phyloP scores from a whole-genome alignment of 2,797 vertebrate genomes.

The Rhynchotus rufescens region DNA sequence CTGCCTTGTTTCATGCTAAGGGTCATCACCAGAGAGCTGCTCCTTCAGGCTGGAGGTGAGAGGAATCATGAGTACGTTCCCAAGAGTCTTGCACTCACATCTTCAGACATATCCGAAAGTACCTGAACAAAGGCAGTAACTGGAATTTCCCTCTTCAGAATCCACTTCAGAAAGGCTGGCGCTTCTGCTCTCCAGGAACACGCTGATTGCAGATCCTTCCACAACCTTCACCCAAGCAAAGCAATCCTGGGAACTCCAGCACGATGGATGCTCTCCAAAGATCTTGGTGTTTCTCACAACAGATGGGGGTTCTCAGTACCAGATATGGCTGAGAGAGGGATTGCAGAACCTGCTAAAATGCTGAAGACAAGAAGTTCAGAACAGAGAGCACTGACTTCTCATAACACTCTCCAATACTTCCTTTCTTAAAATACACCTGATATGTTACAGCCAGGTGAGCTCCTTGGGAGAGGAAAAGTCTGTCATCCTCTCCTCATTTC shows the following conservation, averaged over 20 bases:
- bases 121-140: not conserved
- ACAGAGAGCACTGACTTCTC: not conserved
- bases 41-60: not conserved
- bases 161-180: rapidly evolving
- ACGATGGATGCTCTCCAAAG: not conserved
- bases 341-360: too few species aligned
- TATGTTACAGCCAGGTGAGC: not conserved
- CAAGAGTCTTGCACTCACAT: not conserved
- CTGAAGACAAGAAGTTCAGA: not conserved
- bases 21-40: not conserved
- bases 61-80: not conserved
- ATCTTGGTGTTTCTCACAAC: not conserved
- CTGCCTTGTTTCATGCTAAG: not conserved
- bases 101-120: not conserved
- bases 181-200: rapidly evolving
- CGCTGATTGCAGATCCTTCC: not conserved
- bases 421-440: not conserved
- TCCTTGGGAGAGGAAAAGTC: not conserved
- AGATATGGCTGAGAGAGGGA: too few species aligned
- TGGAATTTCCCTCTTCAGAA: not conserved
- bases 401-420: not conserved
- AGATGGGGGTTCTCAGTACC: not conserved
- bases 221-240: not conserved
- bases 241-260: not conserved
- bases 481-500: not conserved